Percentiles rank a stretch among this genome's conserved stretches.
Evolutionary conservation across 1,140 invertebrate genomes (phyloP).

Genomic region (Drosophila funebris): DNA sequence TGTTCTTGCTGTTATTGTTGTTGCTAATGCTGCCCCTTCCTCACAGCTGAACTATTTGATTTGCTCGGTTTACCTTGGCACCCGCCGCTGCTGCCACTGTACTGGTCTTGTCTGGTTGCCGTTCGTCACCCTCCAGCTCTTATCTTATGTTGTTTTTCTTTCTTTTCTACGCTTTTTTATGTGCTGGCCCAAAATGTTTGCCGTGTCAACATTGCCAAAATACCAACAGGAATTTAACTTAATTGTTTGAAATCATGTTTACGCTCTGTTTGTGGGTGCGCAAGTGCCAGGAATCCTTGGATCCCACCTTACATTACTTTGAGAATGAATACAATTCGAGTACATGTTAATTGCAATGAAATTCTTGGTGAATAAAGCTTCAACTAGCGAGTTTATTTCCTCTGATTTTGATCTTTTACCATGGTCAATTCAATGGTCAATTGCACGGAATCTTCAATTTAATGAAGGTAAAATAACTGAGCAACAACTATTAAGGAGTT

Average conservation of each 20-base stretch:
- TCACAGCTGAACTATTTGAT: slow-evolving; percentile 48
- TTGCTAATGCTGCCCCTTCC: slow-evolving; percentile 9
- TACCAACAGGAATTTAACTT: slow-evolving; percentile 54
- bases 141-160: slow-evolving; percentile 1
- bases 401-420: neutral
- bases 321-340: neutral
- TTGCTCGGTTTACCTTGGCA: slow-evolving; percentile 70
- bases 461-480: neutral
- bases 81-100: slow-evolving; percentile 33
- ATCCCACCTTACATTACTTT: no score
- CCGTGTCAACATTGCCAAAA: slow-evolving; percentile 62
- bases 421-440: neutral
- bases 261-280: neutral
- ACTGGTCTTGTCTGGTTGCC: slow-evolving; percentile 25
- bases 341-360: neutral
- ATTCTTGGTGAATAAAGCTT: no score
- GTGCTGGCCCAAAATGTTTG: slow-evolving; percentile 31
- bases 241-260: slow-evolving; percentile 67
- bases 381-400: no score
- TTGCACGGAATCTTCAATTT: neutral
- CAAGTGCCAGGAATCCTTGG: neutral
- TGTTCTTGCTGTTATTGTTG: slow-evolving; percentile 1
- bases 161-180: neutral
- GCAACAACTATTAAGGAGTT: slow-evolving; percentile 10
- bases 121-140: neutral